Evolutionary conservation across 2,888 invertebrate genomes (phyloP).

Genomic region (Hedychridium roseum): DNA sequence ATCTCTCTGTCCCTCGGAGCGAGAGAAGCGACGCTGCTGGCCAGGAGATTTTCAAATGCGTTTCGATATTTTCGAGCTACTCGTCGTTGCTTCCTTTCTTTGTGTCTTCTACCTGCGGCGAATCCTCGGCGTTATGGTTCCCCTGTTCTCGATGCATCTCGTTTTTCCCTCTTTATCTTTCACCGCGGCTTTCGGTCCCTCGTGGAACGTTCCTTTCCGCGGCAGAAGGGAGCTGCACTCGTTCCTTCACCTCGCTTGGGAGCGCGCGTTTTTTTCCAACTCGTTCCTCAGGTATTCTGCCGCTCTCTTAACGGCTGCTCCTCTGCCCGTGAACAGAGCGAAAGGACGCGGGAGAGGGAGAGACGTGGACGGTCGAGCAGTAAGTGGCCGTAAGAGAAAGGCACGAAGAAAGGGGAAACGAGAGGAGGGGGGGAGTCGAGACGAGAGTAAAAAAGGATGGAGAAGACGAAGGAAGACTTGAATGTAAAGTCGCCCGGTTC

Average conservation of each 20-base stretch:
- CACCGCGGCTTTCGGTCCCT: slow-evolving; percentile 22
- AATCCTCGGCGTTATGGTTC: slow-evolving; percentile 8
- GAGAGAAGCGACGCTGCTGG: no score
- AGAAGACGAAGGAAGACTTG: not conserved
- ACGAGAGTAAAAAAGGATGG: not conserved
- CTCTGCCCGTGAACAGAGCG: slow-evolving; percentile 18
- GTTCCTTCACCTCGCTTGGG: slow-evolving; percentile 54
- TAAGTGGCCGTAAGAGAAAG: no score
- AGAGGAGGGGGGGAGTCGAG: not conserved
- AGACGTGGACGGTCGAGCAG: slow-evolving; percentile 5
- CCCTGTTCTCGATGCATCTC: slow-evolving; percentile 12
- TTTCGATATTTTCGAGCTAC: no score
- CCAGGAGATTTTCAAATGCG: no score
- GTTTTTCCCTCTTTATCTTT: slow-evolving; percentile 16
- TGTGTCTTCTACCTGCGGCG: slow-evolving; percentile 1
- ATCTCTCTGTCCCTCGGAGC: slow-evolving; percentile 7
- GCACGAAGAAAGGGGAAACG: slow-evolving; percentile 3
- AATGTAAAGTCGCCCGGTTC: no score
- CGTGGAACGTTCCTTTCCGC: slow-evolving; percentile 27
- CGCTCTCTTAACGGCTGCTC: slow-evolving; percentile 47
- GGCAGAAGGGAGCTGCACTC: slow-evolving; percentile 45
- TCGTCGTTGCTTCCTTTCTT: slow-evolving; percentile 4
- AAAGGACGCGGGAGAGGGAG: not conserved
- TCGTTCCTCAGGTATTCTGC: slow-evolving; percentile 55
- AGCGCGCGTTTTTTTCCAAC: slow-evolving; percentile 49